Base-by-base conservation (phyloP, 2,113 vertebrate genomes). In the Ictidomys tridecemlineatus region DNA sequence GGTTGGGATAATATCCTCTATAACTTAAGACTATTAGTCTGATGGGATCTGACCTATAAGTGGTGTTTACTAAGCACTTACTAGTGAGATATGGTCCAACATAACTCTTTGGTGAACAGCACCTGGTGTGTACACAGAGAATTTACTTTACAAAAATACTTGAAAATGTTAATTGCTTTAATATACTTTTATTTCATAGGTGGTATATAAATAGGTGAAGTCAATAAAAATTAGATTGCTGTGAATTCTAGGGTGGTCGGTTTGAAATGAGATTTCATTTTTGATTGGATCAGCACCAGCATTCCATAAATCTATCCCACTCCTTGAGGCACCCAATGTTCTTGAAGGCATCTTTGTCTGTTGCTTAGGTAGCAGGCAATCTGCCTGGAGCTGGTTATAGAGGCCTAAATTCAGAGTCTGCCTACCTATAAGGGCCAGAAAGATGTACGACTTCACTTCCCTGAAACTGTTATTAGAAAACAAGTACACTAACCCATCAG, bases 361-460 rank as follows among this genome's bases (percentile, higher is more conserved):
- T 13, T 48, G 94, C 28, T 70, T 80, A 34, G 70, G 51, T 4
- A 5, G 73, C 78, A 70, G 69, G 45, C 4, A 5, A 9, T 72
- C 45, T 72, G 82, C 88, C 93, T 9, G 24, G 74, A 95, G 77
- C 91, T 95, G 79, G 37, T 30, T 48, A 30, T 32, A 8, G 78
- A 78, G 53, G 8, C n/a, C 69, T 94, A 24, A 30, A 85, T 56
- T 94, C 70, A 67, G 83, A 86, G 28, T 72, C 48, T 72, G 22
- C 48, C 78, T 91, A 63, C 85, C 65, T 74, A 3, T 10, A 37
- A 80, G 89, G 20, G 85, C 24, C 32, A 78, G 70, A 92, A 88
- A 95, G 91, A 97, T 82, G 51, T 67, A 97, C 88, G 67, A 90
- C 34, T 90, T 97, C 34, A 70, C 53, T 34, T 39, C 76, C 92